These are phyloP conservation scores for Drosophila lacteicornis DNA, from an alignment of 1,140 invertebrate genomes.

Conservation along the genomic window DNA sequence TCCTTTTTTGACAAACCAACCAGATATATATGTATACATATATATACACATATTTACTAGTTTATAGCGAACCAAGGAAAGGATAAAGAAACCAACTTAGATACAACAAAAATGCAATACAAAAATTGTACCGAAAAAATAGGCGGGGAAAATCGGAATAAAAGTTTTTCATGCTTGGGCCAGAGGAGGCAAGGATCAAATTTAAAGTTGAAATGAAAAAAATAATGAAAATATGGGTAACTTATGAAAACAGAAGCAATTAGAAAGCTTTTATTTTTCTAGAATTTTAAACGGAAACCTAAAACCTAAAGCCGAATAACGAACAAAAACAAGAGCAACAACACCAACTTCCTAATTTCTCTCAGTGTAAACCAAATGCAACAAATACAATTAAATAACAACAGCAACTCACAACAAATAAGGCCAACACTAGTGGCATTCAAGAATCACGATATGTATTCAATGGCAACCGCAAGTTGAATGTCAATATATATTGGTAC, in stretches of 20 bases:
- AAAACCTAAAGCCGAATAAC: slow-evolving; percentile 29
- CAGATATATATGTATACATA: slow-evolving; percentile 22
- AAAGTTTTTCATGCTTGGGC: slow-evolving; percentile 57
- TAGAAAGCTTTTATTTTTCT: slow-evolving; percentile 82
- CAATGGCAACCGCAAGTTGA: slow-evolving; percentile 20
- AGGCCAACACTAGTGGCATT: slow-evolving; percentile 33
- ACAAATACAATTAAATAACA: slow-evolving; percentile 39
- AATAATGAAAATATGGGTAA: slow-evolving; percentile 3
- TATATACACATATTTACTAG: slow-evolving; percentile 48
- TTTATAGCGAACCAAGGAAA: slow-evolving; percentile 36
- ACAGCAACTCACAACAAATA: slow-evolving; percentile 9
- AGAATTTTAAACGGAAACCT: slow-evolving; percentile 66
- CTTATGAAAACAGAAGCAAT: slow-evolving; percentile 73
- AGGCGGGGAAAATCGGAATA: slow-evolving; percentile 35
- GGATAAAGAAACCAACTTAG: slow-evolving; percentile 12
- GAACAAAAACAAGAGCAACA: slow-evolving; percentile 24
- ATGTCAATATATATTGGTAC: slow-evolving; percentile 11
- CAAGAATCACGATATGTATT: slow-evolving; percentile 16
- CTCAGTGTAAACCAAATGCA: slow-evolving; percentile 64
- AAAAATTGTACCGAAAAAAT: slow-evolving; percentile 22
- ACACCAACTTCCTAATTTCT: slow-evolving; percentile 79
- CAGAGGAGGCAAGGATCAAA: neutral
- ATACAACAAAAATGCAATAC: slow-evolving; percentile 30
- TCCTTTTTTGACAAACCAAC: slow-evolving; percentile 55
- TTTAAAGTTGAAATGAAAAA: slow-evolving; percentile 13